A percentile compares a stretch with the other conserved stretches of the same genome.
Conservation (phyloP, 2,113 vertebrate species). For the Lates calcarifer region DNA sequence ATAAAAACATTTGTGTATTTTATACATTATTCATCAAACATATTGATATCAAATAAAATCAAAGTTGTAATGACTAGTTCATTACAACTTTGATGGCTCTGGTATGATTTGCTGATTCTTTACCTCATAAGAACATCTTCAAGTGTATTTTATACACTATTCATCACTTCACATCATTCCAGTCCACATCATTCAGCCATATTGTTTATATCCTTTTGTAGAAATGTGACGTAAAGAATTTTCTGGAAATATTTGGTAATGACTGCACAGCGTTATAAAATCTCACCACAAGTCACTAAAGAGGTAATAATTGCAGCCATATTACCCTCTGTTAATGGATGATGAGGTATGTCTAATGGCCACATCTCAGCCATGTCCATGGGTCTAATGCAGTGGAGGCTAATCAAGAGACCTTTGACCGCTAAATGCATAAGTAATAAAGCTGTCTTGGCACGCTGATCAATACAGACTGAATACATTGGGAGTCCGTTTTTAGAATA, state of each 20-base stretch:
- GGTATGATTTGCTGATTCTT: no score
- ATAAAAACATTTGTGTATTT: no score
- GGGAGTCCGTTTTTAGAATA: not conserved
- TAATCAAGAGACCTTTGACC: conserved; percentile 57
- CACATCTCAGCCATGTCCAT: conserved; percentile 50
- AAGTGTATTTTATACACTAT: not conserved
- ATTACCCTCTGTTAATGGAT: conserved; percentile 49
- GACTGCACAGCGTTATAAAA: not conserved
- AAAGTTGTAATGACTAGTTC: no score
- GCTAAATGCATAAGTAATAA: conserved; percentile 53
- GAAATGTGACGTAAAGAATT: not conserved
- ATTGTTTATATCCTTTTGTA: not conserved
- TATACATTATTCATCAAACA: no score
- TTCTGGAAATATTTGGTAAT: conserved; percentile 16
- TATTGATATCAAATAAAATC: not conserved
- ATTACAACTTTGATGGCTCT: no score
- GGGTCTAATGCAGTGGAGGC: conserved; percentile 54
- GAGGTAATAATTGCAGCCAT: conserved; percentile 34
- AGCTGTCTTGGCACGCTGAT: conserved; percentile 40
- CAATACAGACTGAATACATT: conserved; percentile 47
- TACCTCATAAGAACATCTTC: not conserved
- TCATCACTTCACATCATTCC: no score
- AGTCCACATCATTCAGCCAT: not conserved
- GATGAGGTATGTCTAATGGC: conserved; percentile 50
- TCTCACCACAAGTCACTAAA: conserved; percentile 12